Base-by-base conservation (phyloP, 2,888 invertebrate genomes). In the Eudasyphora cyanicolor region DNA sequence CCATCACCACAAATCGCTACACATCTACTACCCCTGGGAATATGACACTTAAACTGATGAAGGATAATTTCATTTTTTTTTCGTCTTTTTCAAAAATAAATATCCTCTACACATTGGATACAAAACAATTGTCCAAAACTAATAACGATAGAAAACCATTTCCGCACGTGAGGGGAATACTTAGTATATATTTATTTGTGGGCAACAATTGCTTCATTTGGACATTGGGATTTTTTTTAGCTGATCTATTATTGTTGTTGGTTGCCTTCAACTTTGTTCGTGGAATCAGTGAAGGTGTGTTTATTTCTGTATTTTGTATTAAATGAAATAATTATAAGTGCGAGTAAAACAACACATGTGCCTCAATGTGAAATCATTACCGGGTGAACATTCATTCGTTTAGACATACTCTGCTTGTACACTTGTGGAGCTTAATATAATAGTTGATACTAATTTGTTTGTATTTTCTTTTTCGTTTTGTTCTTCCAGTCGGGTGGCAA, bases 401-500 rank as follows among this genome's bases (percentile, higher is more conserved):
- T 6, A 35, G 8, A 35, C 35, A 35, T 10, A n/a, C n/a, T n/a
- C 14, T 45, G 45, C 8, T 45, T 49, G 5, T 27, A 21, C 10
- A 19, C n/a, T 6, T 49, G 19, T 17, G 17, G 17, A 49, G 5
- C 19, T 49, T 19, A 49, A 45, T 49, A 14, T 7, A 21, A 54
- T 27, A 51, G 2, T 57, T 21, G 3, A 8, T 57, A 27, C 67
- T 5, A n/a, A n/a, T 6, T 38, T 60, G 0, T 51, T 64, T 54
- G n/a, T 27, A 4, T 67, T 69, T 76, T 21, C 45, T 38, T 76
- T 27, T 7, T 49, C 45, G 62, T 51, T 82, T 78, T 77, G 54
- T 82, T 14, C 70, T 87, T 86, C 4, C 82, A 89, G 87, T 87
- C 89, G 87, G 93, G 92, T 91, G 92, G 94, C 93, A 92, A 93